Evolutionary conservation across 30 jellyfish, hydroid and myxozoan species (phyloP), one percentile per base, ranked within the genome.

Genomic region (Clytia hemisphaerica): DNA sequence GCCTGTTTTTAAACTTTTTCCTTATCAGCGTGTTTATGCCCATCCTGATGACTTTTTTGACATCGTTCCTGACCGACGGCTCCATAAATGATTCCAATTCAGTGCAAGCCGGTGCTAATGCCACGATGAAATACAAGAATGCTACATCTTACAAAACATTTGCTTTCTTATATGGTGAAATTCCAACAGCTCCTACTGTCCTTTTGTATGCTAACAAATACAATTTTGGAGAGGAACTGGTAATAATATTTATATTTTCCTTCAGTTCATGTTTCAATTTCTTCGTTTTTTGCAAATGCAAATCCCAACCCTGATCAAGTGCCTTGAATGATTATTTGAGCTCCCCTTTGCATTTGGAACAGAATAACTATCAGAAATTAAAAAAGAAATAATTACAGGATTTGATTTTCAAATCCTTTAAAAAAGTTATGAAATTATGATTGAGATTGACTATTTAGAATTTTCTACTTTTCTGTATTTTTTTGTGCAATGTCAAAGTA

Each of bases 141-240:
- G n/a, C n/a, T n/a, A n/a, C n/a, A n/a, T n/a, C n/a, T n/a, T n/a
- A n/a, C n/a, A n/a, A n/a, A n/a, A n/a, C 84, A 36, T 86, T 86
- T 73, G 93, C 93, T 24, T 86, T 86, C 66, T 36, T 86, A 0
- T 86, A 86, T 86, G 96, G 96, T 9, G 73, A 93, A 0, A 45
- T 86, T 1, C 96, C 96, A 37, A 65, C 96, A 29, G 96, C 96
- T 1, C 96, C 96, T 3, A 73, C 96, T 4, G 96, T 86, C 10
- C 83, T 68, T 34, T 70, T 86, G 14, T 86, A 27, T 58, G 93
- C 96, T 25, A 28, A 86, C 12, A 75, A 66, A 74, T 86, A 86
- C 53, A 76, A 61, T 21, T 24, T 61, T 25, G 82, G 77, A 19
- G 92, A 71, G 2, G 85, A 79, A 10, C 74, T 78, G 4, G 96